Evolutionary conservation across 2,797 vertebrate species (phyloP), one percentile per base, ranked within the genome.

Genomic region (Phoxinus dragarum): DNA sequence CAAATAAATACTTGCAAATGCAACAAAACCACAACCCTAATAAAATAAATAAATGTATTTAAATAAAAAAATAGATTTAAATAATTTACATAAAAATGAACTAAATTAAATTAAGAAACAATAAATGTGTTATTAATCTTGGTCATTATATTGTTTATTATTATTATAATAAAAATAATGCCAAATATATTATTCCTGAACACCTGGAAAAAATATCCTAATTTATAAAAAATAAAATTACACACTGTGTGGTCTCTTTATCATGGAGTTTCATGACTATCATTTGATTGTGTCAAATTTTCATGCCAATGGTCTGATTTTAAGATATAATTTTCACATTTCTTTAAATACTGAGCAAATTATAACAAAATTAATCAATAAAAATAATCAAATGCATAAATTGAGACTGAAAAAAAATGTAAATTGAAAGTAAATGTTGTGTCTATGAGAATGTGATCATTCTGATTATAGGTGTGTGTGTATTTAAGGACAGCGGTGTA

Each of bases 381-480:
- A 56, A 56, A 11, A 17, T 3, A 67, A 49, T 5, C 5, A 36
- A 59, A 78, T 42, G 38, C 36, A 61, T 78, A 19, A 78, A 78
- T 64, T 42, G 38, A 44, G 3, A 67, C 64, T 8, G 10, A 34
- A 67, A 3, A 3, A 38, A 38, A 78, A 59, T 19, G 16, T 61
- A 17, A 78, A 44, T 27, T 4, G 0, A 78, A 78, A 44, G 67
- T 49, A 44, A 54, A 52, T 40, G 44, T 5, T 49, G 52, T 59
- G 80, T 68, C 36, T 73, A 47, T 31, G 36, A 79, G 38, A 83
- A 61, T 77, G 82, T 71, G 64, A 75, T 36, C 36, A 14, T 21
- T 77, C n/a, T 71, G 75, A 84, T 59, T 47, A 61, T 42, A 66
- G 68, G 47, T 66, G n/a, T 79, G n/a, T 79, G 74, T 49, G 31